Conservation (phyloP, 2,113 vertebrate species). For the Axis porcinus region DNA sequence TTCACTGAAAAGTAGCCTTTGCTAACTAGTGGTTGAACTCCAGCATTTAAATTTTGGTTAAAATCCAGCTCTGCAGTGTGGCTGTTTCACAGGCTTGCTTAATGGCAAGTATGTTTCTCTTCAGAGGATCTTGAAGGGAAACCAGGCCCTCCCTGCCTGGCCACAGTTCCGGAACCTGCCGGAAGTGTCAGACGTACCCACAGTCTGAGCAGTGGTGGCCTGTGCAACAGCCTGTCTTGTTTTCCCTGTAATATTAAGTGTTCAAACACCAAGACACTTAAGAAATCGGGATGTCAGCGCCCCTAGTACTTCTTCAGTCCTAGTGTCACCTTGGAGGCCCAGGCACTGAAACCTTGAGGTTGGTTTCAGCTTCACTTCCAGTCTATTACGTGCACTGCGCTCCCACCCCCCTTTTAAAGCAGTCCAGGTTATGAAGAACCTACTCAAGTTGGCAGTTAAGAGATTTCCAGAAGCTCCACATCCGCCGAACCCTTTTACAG, state of each 20-base stretch:
- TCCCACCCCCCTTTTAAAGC: neutral
- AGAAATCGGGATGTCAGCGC: neutral
- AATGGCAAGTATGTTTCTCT: neutral
- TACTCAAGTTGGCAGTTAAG: neutral
- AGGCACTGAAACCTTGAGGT: neutral
- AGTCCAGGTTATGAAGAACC: neutral
- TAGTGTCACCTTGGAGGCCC: neutral
- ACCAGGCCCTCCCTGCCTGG: neutral
- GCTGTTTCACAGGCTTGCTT: neutral
- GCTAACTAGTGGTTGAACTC: neutral
- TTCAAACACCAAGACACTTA: neutral
- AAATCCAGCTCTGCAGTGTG: neutral
- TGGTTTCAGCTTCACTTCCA: neutral
- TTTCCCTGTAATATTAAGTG: neutral
- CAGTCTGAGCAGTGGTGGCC: neutral
- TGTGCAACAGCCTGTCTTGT: neutral
- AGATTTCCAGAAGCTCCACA: neutral
- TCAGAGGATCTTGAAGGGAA: neutral
- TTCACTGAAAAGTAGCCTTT: neutral
- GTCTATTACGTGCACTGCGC: no score
- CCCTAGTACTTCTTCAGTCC: neutral
- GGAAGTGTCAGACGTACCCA: neutral
- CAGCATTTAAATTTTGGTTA: neutral
- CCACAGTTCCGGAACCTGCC: neutral
- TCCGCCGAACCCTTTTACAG: neutral